These are phyloP conservation scores for Takifugu bimaculatus DNA, from an alignment of 2,113 vertebrate species.

Conservation along the genomic window DNA sequence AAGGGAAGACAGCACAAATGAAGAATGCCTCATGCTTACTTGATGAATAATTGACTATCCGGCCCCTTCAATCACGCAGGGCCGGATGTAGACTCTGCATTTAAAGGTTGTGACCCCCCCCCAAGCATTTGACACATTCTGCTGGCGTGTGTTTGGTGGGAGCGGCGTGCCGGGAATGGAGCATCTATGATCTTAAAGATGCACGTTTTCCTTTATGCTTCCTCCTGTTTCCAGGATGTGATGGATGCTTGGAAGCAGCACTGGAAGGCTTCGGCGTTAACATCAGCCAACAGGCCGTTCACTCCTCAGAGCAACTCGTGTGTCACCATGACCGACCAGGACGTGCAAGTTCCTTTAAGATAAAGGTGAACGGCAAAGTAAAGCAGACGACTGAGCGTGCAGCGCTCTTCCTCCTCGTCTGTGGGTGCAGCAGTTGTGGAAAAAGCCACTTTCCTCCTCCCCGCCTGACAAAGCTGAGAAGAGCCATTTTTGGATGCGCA, in stretches of 20 bases:
- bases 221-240: neutral
- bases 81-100: slow-evolving; percentile 32
- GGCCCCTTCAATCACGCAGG: slow-evolving; percentile 55
- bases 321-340: slow-evolving; percentile 26
- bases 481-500: slow-evolving; percentile 39
- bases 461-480: slow-evolving; percentile 17
- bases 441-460: neutral
- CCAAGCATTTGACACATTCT: no score
- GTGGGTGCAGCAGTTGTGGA: slow-evolving; percentile 7
- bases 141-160: neutral
- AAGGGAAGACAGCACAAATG: slow-evolving; percentile 11
- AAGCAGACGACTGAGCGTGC: slow-evolving; percentile 33
- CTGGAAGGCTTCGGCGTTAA: slow-evolving; percentile 13
- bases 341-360: slow-evolving; percentile 34
- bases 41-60: slow-evolving; percentile 68
- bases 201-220: slow-evolving; percentile 13
- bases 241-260: slow-evolving; percentile 13
- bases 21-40: slow-evolving; percentile 56
- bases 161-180: neutral
- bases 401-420: slow-evolving; percentile 15
- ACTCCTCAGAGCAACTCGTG: neutral
- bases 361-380: slow-evolving; percentile 29
- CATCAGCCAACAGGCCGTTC: slow-evolving; percentile 18
- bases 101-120: slow-evolving; percentile 15
- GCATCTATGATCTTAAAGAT: neutral